Conservation (phyloP, 2,113 vertebrate species). For the Rallus limicola region DNA sequence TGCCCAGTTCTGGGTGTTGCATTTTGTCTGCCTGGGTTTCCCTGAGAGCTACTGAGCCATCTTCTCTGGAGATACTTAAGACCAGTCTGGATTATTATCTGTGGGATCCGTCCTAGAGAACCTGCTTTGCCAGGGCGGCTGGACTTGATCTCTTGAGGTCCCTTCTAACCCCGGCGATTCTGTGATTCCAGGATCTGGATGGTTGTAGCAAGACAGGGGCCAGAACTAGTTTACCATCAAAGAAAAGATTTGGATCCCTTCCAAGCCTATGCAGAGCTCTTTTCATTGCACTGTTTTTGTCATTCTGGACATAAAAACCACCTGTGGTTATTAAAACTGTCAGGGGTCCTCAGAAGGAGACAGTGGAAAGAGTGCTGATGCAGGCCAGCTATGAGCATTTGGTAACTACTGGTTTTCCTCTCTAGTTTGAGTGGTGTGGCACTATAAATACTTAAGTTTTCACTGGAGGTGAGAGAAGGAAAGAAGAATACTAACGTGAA, state of each 20-base stretch:
- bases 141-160: no score
- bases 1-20: background rate
- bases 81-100: no score
- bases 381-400: background rate
- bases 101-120: no score
- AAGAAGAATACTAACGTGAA: background rate
- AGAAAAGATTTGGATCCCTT: background rate
- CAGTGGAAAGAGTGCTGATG: background rate
- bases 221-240: background rate
- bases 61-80: no score
- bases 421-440: accelerated
- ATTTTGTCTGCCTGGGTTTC: background rate
- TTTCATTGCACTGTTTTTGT: background rate
- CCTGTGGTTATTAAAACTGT: background rate
- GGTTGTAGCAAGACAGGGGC: background rate
- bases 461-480: background rate
- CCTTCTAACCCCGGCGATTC: no score
- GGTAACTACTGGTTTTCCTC: background rate
- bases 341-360: background rate
- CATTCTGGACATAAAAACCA: background rate
- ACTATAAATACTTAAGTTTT: background rate
- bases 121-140: no score
- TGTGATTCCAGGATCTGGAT: no score
- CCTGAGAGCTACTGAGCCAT: background rate
- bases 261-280: background rate